A percentile compares a stretch with the other conserved stretches of the same genome.
phyloP scores from a whole-genome alignment of 1,140 invertebrate genomes.

The Homarus americanus region DNA sequence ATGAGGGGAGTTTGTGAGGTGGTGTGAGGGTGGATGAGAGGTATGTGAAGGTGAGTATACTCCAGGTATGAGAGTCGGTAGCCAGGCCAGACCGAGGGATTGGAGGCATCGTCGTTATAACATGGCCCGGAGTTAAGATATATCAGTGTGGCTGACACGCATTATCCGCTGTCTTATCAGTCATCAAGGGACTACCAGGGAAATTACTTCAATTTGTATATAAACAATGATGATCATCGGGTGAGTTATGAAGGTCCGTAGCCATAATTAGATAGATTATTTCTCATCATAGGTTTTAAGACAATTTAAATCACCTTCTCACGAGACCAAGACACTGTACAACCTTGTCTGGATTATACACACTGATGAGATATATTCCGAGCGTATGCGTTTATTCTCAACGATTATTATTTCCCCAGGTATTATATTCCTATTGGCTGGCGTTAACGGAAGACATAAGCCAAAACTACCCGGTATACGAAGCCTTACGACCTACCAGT shows the following conservation, averaged over 20 bases:
- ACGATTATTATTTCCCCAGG: conserved; percentile 43
- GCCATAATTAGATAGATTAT: conserved; percentile 45
- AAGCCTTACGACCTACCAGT: conserved; percentile 3
- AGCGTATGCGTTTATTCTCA: conserved; percentile 10
- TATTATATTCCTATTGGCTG: conserved; percentile 44
- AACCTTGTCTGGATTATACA: conserved; percentile 23
- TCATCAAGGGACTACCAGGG: background rate
- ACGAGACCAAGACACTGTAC: background rate
- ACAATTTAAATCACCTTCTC: conserved; percentile 60
- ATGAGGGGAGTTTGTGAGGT: background rate
- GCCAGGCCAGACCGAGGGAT: background rate
- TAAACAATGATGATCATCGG: conserved; percentile 52
- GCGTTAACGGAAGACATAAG: background rate
- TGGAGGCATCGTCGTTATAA: background rate
- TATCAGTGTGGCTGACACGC: conserved; percentile 13
- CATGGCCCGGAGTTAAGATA: background rate
- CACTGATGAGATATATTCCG: background rate
- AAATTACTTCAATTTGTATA: conserved; percentile 59
- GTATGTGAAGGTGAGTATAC: background rate
- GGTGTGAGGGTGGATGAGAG: background rate
- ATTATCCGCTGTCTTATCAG: conserved; percentile 30
- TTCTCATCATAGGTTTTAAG: conserved; percentile 54
- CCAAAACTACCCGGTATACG: no score
- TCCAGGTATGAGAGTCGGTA: background rate
- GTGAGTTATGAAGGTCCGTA: conserved; percentile 30